Evolutionary conservation across 2,888 invertebrate genomes (phyloP).

Genomic region (Tipula lateralis): DNA sequence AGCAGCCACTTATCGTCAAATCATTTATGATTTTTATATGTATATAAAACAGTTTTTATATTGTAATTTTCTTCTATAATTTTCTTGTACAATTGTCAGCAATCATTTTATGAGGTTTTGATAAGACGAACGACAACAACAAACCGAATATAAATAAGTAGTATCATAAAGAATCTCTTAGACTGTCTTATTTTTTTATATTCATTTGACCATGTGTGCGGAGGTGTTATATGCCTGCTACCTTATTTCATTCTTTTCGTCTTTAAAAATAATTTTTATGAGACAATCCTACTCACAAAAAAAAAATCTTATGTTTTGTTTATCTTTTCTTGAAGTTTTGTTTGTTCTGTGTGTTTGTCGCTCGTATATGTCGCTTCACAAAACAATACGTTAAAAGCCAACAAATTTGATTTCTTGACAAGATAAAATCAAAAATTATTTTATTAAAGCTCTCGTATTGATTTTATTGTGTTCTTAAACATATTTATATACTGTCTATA

Average conservation of each 20-base stretch:
- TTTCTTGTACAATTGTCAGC: background rate
- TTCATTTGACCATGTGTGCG: conserved; percentile 2
- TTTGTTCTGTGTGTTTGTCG: background rate
- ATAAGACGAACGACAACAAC: background rate
- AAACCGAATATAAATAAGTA: background rate
- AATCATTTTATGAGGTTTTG: background rate
- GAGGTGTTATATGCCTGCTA: conserved; percentile 11
- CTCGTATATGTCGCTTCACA: background rate
- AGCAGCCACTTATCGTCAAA: conserved; percentile 3
- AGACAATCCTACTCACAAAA: conserved; percentile 24
- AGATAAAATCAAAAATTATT: background rate
- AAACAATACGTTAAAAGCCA: conserved; percentile 5
- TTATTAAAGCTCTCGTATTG: background rate
- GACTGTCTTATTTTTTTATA: background rate
- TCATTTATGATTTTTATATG: background rate
- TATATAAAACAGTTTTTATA: background rate
- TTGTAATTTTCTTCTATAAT: conserved; percentile 19
- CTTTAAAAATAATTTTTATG: conserved; percentile 19
- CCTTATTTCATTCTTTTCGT: background rate
- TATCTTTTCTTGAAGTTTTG: background rate
- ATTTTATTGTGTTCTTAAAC: background rate
- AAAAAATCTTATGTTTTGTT: background rate
- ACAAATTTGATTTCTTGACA: conserved; percentile 19
- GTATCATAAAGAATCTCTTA: conserved; percentile 1
- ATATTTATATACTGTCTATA: no score